Conservation (phyloP, 2,888 invertebrate species). For the Torymus aiolomorphi region DNA sequence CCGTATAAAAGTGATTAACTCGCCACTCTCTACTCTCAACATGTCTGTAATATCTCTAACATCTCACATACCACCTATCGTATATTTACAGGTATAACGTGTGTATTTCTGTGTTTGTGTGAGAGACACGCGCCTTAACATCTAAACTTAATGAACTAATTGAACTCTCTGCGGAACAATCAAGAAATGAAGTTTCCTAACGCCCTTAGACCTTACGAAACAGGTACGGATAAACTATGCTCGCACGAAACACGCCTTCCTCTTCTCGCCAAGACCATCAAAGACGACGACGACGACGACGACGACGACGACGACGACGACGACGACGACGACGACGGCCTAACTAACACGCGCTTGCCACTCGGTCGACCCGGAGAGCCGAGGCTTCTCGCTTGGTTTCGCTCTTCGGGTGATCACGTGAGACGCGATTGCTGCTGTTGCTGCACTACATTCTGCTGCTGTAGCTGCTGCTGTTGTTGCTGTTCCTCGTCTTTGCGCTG, state of each 20-base stretch:
- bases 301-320: no score
- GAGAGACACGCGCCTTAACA: constrained; percentile 21
- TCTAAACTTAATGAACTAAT: constrained; percentile 42
- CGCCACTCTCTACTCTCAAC: constrained; percentile 9
- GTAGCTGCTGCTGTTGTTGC: constrained; percentile 54
- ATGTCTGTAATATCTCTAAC: background rate
- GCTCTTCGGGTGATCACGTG: constrained; percentile 36
- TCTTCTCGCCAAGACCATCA: background rate
- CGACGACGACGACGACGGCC: constrained; percentile 15
- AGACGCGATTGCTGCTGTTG: constrained; percentile 62
- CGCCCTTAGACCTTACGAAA: constrained; percentile 25
- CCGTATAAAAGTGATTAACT: constrained; percentile 21
- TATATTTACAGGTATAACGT: constrained; percentile 34
- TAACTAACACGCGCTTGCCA: background rate
- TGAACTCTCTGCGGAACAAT: constrained; percentile 43
- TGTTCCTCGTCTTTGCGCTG: constrained; percentile 61
- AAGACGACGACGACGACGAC: constrained; percentile 21
- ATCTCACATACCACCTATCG: constrained; percentile 20
- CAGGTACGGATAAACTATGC: constrained; percentile 43
- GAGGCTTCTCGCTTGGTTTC: background rate
- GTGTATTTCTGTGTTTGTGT: no score
- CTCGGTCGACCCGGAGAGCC: constrained; percentile 24
- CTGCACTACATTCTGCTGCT: constrained; percentile 63
- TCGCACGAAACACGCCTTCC: background rate
- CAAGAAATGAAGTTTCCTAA: background rate